A percentile compares a stretch with the other conserved stretches of the same genome.
phyloP scores from a whole-genome alignment of 1,140 invertebrate genomes.

The Eriocheir sinensis region DNA sequence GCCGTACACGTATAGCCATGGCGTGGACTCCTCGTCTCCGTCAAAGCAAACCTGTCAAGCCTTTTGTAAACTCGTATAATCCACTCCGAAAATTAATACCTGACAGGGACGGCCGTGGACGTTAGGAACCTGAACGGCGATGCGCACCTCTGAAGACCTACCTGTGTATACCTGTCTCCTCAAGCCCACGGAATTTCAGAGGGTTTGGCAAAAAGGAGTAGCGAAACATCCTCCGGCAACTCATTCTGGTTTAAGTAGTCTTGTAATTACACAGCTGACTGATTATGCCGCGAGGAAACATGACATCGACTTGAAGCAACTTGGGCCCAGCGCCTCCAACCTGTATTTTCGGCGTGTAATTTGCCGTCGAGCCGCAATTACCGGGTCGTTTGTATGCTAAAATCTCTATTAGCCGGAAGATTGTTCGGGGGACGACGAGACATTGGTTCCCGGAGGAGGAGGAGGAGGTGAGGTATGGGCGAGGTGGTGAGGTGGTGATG shows the following conservation, averaged over 20 bases:
- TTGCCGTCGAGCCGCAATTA: conserved; percentile 67
- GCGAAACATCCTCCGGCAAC: conserved; percentile 19
- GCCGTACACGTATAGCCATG: background rate
- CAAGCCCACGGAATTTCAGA: background rate
- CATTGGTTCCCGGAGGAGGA: background rate
- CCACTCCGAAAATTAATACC: background rate
- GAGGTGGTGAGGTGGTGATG: background rate
- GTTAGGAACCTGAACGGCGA: background rate
- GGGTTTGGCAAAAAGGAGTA: background rate
- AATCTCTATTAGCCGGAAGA: conserved; percentile 74
- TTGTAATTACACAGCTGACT: conserved; percentile 62
- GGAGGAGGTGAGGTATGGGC: conserved; percentile 3
- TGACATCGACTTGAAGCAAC: conserved; percentile 66
- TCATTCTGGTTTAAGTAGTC: conserved; percentile 42
- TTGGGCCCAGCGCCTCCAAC: conserved; percentile 61
- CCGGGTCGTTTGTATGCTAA: conserved; percentile 73
- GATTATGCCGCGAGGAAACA: conserved; percentile 59
- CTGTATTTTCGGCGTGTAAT: conserved; percentile 73
- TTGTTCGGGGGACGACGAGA: conserved; percentile 39
- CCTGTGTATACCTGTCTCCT: background rate
- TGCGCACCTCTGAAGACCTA: conserved; percentile 32
- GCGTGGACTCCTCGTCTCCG: background rate
- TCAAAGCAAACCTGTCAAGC: background rate
- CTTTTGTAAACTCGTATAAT: conserved; percentile 5
- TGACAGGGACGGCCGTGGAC: background rate